Conservation (phyloP, 2,888 invertebrate species). For the Argynnis bischoffii region DNA sequence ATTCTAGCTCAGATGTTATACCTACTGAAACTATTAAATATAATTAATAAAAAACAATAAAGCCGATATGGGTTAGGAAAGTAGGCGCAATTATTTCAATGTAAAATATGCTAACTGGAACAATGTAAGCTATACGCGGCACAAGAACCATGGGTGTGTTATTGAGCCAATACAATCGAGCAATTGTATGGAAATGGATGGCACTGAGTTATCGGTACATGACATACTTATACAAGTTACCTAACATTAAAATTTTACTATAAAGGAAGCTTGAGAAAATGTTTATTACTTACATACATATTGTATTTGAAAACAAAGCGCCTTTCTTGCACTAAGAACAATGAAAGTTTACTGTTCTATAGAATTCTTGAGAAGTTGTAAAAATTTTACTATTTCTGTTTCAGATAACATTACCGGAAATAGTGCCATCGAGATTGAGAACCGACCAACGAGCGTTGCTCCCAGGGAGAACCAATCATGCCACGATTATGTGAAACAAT, state of each 20-base stretch:
- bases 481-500: conserved; percentile 47
- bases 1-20: no score
- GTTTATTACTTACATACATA: neutral
- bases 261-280: conserved; percentile 4
- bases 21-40: neutral
- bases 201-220: conserved; percentile 15
- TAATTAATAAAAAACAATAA: neutral
- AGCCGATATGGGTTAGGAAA: conserved; percentile 10
- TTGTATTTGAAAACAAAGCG: neutral
- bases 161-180: conserved; percentile 21
- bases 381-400: conserved; percentile 36
- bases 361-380: conserved; percentile 4
- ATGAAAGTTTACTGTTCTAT: conserved; percentile 10
- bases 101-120: conserved; percentile 12
- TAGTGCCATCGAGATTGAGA: conserved; percentile 42
- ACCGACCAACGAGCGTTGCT: conserved; percentile 38
- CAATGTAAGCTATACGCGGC: conserved; percentile 10
- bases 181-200: conserved; percentile 34
- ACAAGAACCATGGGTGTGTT: conserved; percentile 18
- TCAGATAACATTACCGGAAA: conserved; percentile 72
- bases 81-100: conserved; percentile 7
- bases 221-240: conserved; percentile 7
- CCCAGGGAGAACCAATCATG: conserved; percentile 52
- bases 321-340: neutral
- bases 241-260: conserved; percentile 8